These are phyloP conservation scores for Aegotheles bennettii DNA, from an alignment of 2,113 vertebrate genomes.

Conservation along the genomic window DNA sequence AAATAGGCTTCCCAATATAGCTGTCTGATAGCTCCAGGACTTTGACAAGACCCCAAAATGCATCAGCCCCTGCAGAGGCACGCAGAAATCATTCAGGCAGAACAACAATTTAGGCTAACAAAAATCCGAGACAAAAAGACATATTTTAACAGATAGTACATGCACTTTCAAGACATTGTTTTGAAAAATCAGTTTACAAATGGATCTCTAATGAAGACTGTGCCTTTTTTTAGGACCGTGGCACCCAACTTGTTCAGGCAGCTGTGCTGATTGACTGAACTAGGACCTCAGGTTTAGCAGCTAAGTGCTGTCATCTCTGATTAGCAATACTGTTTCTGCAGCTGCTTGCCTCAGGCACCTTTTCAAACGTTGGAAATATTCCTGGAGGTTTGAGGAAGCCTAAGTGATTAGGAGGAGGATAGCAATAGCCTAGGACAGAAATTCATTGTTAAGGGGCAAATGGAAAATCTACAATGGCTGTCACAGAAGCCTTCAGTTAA, in stretches of 20 bases:
- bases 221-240: background rate
- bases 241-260: background rate
- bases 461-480: background rate
- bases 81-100: background rate
- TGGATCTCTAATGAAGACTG: background rate
- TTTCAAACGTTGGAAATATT: background rate
- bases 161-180: background rate
- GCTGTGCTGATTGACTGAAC: background rate
- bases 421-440: background rate
- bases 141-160: background rate
- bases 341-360: background rate
- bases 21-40: background rate
- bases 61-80: accelerated
- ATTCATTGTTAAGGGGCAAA: background rate
- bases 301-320: background rate
- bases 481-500: background rate
- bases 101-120: background rate
- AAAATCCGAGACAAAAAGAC: background rate
- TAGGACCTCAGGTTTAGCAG: background rate
- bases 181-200: background rate
- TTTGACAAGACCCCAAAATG: background rate
- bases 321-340: background rate
- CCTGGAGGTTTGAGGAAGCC: background rate
- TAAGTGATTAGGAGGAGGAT: background rate
- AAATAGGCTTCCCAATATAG: background rate